Base-by-base conservation (phyloP, 2,113 vertebrate genomes). In the Telmatochromis sp. region DNA sequence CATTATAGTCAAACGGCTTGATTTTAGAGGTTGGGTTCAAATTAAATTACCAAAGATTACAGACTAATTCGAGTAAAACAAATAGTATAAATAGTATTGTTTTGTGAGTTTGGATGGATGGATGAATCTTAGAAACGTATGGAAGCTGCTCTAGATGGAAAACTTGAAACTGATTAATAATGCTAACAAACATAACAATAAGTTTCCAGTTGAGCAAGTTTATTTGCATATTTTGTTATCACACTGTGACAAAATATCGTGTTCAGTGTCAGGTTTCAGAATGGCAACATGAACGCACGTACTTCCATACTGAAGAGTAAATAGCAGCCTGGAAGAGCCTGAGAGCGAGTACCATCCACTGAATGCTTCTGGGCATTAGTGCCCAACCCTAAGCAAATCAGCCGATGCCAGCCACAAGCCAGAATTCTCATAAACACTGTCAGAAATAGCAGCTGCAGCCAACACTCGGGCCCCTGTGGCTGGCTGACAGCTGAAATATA, bases 371-470 rank as follows among this genome's bases (percentile, higher is more conserved):
- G 68, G 89, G 55, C 86, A 91, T 94, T 89, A 90, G 87, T 51
- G 88, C 80, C 87, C 84, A 85, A 60, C 88, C 87, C 90, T 83
- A 85, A 89, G 55, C 83, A 80, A 91, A 90, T 89, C 83, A 86
- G 65, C 45, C 82, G 84, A 82, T 82, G 80, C 65, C 80, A 89
- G 58, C 83, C 87, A 33, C 26, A 78, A 53, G 65, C 71, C 82
- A 86, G 85, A 81, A 81, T 53, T 55, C 89, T 91, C 85, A 89
- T 90, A 94, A 92, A 91, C 92, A 92, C 37, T 17, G 85, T 89
- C 88, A 89, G 87, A 91, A 95, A 95, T 91, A 93, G 90, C 86
- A 89, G 83, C 57, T 31, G 23, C 82, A 87, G 82, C 82, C 84
- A 90, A 80, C 65, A 83, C 9, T 14, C 28, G 28, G 33, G 17